A percentile compares a stretch with the other conserved stretches of the same genome.
Evolutionary conservation across 2,888 invertebrate genomes (phyloP).

Genomic region (Rhimphoctona megacephalus): DNA sequence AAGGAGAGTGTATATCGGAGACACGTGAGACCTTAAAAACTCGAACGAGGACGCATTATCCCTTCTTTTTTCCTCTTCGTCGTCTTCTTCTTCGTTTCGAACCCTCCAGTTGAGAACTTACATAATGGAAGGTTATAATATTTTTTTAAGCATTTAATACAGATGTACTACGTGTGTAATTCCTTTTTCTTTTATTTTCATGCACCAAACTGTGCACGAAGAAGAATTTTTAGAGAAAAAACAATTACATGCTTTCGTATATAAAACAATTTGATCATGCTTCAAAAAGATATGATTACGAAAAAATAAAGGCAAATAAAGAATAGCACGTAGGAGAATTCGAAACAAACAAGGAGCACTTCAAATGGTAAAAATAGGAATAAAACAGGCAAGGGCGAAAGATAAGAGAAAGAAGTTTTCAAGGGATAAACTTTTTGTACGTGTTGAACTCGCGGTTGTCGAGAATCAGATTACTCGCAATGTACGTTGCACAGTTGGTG

Average conservation of each 20-base stretch:
- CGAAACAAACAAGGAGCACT: conserved; percentile 30
- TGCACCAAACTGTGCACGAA: not conserved
- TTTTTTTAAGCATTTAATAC: conserved; percentile 10
- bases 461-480: conserved; percentile 52
- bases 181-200: conserved; percentile 9
- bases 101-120: not conserved
- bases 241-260: not conserved
- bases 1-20: conserved; percentile 21
- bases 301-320: conserved; percentile 28
- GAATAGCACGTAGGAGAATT: conserved; percentile 30
- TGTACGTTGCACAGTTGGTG: conserved; percentile 31
- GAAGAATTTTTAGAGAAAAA: not conserved
- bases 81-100: conserved; percentile 23
- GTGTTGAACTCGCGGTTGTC: conserved; percentile 50
- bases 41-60: conserved; percentile 51
- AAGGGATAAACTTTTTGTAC: conserved; percentile 63
- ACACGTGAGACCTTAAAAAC: conserved; percentile 51
- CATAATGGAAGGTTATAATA: conserved; percentile 16
- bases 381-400: conserved; percentile 36
- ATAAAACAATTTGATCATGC: not conserved
- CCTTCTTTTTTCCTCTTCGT: conserved; percentile 27
- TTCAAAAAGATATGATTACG: not conserved
- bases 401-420: conserved; percentile 48
- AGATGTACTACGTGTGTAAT: not conserved
- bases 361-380: conserved; percentile 44